Evolutionary conservation across 2,888 invertebrate genomes (phyloP), one percentile per base, ranked within the genome.

Genomic region (Acanthacorydalis orientalis): DNA sequence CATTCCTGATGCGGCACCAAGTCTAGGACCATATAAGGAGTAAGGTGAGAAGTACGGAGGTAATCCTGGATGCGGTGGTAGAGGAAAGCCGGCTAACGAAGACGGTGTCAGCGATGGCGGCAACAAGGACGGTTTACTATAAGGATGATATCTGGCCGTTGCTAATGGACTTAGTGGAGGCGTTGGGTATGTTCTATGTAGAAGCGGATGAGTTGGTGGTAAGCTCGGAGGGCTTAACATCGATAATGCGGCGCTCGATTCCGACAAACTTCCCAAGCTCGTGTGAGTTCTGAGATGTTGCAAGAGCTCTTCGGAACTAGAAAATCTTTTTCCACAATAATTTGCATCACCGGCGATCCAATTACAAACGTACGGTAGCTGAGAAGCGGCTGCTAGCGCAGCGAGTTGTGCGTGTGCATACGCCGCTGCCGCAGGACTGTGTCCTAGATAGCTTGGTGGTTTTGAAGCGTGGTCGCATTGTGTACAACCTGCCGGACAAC

Each of bases 211-310:
- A 39, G 79, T 75, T 14, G 83, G 78, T 46, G 75, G 69, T 54
- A 70, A 63, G 48, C 74, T 72, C 10, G 73, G 72, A 49, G 77
- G 77, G 50, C 66, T 64, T 49, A 84, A 64, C 69, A 83, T 77
- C 7, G 81, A 77, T 42, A 78, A 63, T 43, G 79, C 76, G 1
- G 79, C 75, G 58, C 74, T 75, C 1, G 77, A 74, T 50, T 75
- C 75, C 10, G 67, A 61, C 32, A 64, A 60, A 46, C 61, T 60
- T 7, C 69, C 69, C 47, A 78, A 73, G 49, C 75, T 81, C 2
- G 93, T 92, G 65, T 96, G 95, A 23, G 86, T 89, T 57, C 92
- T 72, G 55, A 83, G 68, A 65, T 92, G 93, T 59, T 84, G 83
- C 51, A 91, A 72, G 32, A 90, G 70, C 62, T 90, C 93, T 53